Conservation (phyloP, 2,797 vertebrate genomes). For the Manis javanica region DNA sequence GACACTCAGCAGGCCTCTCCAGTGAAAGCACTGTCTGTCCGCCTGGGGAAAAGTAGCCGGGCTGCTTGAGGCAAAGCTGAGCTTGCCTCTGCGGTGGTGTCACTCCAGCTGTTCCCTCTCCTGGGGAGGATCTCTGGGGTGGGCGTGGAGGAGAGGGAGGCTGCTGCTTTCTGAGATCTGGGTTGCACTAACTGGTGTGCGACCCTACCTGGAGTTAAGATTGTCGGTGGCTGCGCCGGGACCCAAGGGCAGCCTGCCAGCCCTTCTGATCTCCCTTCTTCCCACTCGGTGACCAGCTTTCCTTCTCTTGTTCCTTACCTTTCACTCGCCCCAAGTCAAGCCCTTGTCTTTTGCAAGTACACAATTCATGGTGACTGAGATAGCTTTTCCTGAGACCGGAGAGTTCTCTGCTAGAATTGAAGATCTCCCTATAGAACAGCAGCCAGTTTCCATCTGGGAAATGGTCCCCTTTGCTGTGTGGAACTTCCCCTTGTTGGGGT, state of each 20-base stretch:
- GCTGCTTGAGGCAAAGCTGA: neutral
- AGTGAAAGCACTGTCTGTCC: neutral
- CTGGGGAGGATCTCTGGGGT: neutral
- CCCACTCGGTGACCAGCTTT: neutral
- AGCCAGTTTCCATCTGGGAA: neutral
- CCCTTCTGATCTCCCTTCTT: neutral
- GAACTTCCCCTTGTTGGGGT: neutral
- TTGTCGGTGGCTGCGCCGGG: fast-evolving
- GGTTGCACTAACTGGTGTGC: neutral
- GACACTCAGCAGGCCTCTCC: neutral
- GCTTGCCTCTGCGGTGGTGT: neutral
- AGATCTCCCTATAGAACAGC: neutral
- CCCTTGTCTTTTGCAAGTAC: neutral
- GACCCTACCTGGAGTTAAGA: neutral
- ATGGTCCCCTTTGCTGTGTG: neutral
- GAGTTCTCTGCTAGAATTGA: neutral
- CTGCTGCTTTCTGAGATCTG: too few relatives aligned
- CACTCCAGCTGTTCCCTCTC: neutral
- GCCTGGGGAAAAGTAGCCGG: neutral
- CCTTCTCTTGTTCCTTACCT: neutral
- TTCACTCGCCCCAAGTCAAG: neutral
- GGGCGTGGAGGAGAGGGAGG: too few relatives aligned
- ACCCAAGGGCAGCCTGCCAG: neutral
- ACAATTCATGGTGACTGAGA: neutral
- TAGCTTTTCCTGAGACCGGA: neutral